phyloP scores from a whole-genome alignment of 2,888 invertebrate species.

The Plebejus argus region DNA sequence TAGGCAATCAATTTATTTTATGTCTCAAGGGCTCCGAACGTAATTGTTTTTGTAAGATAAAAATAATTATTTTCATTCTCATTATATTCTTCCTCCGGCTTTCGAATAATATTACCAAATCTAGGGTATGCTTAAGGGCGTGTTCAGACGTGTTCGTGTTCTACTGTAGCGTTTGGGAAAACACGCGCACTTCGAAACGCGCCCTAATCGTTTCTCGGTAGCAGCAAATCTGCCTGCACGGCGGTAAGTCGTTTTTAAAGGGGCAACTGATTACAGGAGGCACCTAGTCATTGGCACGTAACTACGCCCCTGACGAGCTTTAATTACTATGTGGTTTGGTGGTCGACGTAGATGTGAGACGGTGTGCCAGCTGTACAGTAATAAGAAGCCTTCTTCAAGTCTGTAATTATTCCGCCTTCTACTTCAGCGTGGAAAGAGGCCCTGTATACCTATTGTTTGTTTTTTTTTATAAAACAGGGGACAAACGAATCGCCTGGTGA shows the following conservation, averaged over 20 bases:
- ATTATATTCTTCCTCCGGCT: not conserved
- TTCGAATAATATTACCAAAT: not conserved
- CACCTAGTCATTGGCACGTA: not conserved
- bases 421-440: not conserved
- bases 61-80: not conserved
- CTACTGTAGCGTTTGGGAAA: no score
- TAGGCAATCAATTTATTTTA: slow-evolving; percentile 12
- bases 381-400: not conserved
- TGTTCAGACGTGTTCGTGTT: no score
- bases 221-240: not conserved
- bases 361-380: not conserved
- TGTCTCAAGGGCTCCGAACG: not conserved
- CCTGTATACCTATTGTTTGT: not conserved
- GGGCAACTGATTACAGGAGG: not conserved
- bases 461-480: not conserved
- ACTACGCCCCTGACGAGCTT: slow-evolving; percentile 14
- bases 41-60: slow-evolving; percentile 1
- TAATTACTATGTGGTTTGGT: slow-evolving; percentile 18
- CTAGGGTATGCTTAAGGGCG: not conserved
- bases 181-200: no score
- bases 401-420: not conserved
- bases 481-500: not conserved
- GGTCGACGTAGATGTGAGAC: not conserved
- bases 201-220: not conserved
- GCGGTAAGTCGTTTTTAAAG: not conserved